phyloP scores from a whole-genome alignment of 1,140 invertebrate genomes.

The Drosophila erecta region DNA sequence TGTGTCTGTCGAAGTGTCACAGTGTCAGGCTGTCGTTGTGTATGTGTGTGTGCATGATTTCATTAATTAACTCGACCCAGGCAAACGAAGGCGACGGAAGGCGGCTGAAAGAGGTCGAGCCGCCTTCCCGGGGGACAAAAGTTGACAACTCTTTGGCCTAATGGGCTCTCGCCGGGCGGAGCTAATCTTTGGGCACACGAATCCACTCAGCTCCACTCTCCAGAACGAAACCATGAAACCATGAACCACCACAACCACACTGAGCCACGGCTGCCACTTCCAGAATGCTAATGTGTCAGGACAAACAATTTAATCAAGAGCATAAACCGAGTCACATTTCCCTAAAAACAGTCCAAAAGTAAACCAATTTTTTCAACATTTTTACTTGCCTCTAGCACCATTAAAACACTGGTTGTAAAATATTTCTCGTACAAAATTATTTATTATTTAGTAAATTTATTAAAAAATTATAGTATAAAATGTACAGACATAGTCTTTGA shows the following conservation, averaged over 20 bases:
- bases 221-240: constrained; percentile 22
- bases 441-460: too few relatives aligned
- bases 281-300: constrained; percentile 32
- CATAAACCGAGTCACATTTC: too few relatives aligned
- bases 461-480: too few relatives aligned
- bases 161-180: constrained; percentile 19
- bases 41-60: constrained; percentile 28
- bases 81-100: constrained; percentile 18
- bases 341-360: too few relatives aligned
- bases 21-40: constrained; percentile 14
- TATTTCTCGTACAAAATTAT: too few relatives aligned
- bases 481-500: too few relatives aligned
- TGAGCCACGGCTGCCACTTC: constrained; percentile 13
- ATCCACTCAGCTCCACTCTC: constrained; percentile 15
- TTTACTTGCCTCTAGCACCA: too few relatives aligned
- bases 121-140: constrained; percentile 12
- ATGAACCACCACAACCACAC: constrained; percentile 15
- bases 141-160: constrained; percentile 41
- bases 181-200: constrained; percentile 30
- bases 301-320: constrained; percentile 32
- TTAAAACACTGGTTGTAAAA: too few relatives aligned
- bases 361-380: too few relatives aligned
- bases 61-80: constrained; percentile 43
- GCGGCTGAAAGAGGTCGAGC: constrained; percentile 4
- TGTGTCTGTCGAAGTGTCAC: constrained; percentile 5